Percentiles rank a stretch among this genome's conserved stretches.
Conservation (phyloP, 2,797 vertebrate genomes). For the Microcaecilia unicolor region DNA sequence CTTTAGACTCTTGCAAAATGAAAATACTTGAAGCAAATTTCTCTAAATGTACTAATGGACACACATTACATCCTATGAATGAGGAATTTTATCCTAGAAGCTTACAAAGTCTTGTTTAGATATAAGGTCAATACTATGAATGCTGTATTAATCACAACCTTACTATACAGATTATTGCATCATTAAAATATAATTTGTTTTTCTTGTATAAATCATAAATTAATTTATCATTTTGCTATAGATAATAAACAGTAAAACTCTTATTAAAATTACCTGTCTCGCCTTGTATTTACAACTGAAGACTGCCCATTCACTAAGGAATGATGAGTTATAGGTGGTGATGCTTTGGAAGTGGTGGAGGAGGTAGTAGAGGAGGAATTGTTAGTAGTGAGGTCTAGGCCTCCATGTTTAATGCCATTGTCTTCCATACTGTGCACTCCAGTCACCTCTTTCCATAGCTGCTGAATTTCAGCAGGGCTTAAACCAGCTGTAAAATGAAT, state of each 20-base stretch:
- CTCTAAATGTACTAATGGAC: no score
- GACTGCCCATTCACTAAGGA: constrained; percentile 96
- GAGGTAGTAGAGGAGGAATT: constrained; percentile 96
- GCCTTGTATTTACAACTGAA: constrained; percentile 84
- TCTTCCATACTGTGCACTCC: constrained; percentile 89
- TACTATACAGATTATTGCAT: background rate
- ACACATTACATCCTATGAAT: no score
- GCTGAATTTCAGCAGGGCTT: constrained; percentile 96
- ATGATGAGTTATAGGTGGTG: constrained; percentile 91
- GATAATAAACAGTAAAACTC: constrained; percentile 21
- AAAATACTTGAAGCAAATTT: no score
- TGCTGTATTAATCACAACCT: no score
- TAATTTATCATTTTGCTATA: background rate
- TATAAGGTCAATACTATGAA: no score
- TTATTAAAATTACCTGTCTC: constrained; percentile 74
- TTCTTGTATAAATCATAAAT: background rate
- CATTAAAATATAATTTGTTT: background rate
- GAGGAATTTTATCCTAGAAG: no score
- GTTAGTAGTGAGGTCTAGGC: constrained; percentile 95
- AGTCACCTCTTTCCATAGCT: constrained; percentile 97
- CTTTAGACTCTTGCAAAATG: no score
- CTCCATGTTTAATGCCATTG: constrained; percentile 91
- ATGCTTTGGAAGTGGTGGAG: constrained; percentile 85
- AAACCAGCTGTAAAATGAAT: constrained; percentile 77
- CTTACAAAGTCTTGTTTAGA: no score